phyloP scores from a whole-genome alignment of 2,113 vertebrate genomes.

The Peucedramus taeniatus region DNA sequence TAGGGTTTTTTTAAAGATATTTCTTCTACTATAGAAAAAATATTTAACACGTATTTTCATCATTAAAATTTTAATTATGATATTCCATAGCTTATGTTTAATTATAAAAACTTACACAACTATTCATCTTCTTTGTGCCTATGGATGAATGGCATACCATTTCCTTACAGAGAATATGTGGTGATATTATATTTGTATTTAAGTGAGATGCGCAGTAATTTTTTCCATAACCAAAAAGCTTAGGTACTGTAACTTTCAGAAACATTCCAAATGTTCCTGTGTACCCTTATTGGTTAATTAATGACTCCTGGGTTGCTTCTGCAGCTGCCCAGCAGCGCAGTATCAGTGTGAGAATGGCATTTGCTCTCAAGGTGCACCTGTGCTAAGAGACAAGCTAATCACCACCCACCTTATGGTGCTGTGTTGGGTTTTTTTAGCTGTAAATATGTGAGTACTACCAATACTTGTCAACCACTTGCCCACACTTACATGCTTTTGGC shows the following conservation, averaged over 20 bases:
- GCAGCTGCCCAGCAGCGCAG: neutral
- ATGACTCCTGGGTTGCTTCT: neutral
- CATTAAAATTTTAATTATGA: neutral
- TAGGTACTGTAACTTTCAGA: neutral
- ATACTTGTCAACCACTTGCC: neutral
- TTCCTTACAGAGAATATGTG: neutral
- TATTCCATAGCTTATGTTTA: neutral
- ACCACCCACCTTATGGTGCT: neutral
- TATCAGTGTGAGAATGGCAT: neutral
- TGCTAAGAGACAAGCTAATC: neutral
- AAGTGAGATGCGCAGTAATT: neutral
- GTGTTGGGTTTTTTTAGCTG: neutral
- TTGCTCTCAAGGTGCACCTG: neutral
- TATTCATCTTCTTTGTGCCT: neutral
- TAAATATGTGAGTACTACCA: neutral
- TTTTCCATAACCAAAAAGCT: neutral
- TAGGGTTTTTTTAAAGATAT: neutral
- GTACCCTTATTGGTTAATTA: neutral
- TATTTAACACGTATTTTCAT: neutral
- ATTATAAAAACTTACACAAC: neutral
- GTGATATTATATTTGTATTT: neutral
- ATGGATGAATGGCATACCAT: neutral
- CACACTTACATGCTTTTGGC: slow-evolving; percentile 6
- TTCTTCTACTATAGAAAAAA: neutral
- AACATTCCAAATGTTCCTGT: neutral